These are phyloP conservation scores for Priocnemis perturbator DNA, from an alignment of 2,888 invertebrate genomes.

Conservation along the genomic window DNA sequence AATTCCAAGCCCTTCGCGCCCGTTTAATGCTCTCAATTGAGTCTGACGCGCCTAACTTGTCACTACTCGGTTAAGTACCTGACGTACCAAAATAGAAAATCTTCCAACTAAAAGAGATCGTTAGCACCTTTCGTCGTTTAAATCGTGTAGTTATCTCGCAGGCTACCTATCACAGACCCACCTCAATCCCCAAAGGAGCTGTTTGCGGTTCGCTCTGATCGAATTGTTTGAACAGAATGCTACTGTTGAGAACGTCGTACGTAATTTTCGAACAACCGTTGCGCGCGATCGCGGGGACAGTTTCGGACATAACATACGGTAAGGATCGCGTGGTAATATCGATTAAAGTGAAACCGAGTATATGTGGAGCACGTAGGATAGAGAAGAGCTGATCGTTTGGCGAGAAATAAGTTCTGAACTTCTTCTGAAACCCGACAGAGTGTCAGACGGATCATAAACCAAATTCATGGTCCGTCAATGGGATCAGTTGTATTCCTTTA, in stretches of 20 bases:
- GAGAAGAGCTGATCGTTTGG: too few species aligned
- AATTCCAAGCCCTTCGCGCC: constrained; percentile 16
- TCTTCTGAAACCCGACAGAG: too few species aligned
- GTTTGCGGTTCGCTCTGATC: constrained; percentile 53
- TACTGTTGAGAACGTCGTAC: constrained; percentile 49
- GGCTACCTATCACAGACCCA: constrained; percentile 64
- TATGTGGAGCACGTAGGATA: too few species aligned
- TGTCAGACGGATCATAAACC: too few species aligned
- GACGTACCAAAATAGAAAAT: constrained; percentile 54
- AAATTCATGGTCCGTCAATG: too few species aligned
- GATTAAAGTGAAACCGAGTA: too few species aligned
- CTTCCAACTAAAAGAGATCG: constrained; percentile 44
- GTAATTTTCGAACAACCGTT: constrained; percentile 15
- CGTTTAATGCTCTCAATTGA: not conserved
- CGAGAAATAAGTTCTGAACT: too few species aligned
- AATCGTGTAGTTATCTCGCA: constrained; percentile 50
- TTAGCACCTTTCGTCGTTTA: constrained; percentile 56
- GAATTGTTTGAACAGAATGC: constrained; percentile 60
- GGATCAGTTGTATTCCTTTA: too few species aligned
- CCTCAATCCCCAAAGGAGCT: constrained; percentile 56
- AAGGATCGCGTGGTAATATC: too few species aligned
- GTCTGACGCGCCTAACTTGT: too few species aligned
- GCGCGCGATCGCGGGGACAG: not conserved
- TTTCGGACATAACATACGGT: not conserved
- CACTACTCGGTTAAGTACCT: constrained; percentile 23